These are phyloP conservation scores for Scaptomyza graminum DNA, from an alignment of 1,140 invertebrate genomes.

Conservation along the genomic window DNA sequence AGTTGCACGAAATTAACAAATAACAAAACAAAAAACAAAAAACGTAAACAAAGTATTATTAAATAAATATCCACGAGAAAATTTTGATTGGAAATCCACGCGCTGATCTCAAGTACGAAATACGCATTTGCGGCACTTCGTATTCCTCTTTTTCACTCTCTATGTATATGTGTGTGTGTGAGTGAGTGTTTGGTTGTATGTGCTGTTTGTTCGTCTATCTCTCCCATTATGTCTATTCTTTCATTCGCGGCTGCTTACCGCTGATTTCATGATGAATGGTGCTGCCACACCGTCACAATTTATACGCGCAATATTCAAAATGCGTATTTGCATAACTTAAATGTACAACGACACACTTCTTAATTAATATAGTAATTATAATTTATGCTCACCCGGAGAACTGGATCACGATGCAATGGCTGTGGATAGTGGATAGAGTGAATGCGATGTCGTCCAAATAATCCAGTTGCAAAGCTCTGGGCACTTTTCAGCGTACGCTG, in stretches of 20 bases:
- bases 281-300: not conserved
- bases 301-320: not conserved
- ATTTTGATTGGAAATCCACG: constrained; percentile 21
- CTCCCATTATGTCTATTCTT: constrained; percentile 1
- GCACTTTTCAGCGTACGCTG: constrained; percentile 90
- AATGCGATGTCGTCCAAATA: constrained; percentile 88
- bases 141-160: constrained; percentile 6
- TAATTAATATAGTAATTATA: not conserved
- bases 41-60: constrained; percentile 13
- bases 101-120: constrained; percentile 37
- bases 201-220: constrained; percentile 1
- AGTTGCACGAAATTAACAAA: constrained; percentile 17
- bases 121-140: constrained; percentile 43
- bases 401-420: constrained; percentile 87
- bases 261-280: not conserved
- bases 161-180: not conserved
- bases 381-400: constrained; percentile 87
- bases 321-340: not conserved
- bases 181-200: no score
- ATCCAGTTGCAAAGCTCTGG: constrained; percentile 88
- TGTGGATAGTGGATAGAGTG: constrained; percentile 87
- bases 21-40: constrained; percentile 18
- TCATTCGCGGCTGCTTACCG: not conserved
- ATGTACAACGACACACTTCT: not conserved
- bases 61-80: constrained; percentile 18